Evolutionary conservation across 2,797 vertebrate genomes (phyloP).

Genomic region (Etheostoma nigrum): DNA sequence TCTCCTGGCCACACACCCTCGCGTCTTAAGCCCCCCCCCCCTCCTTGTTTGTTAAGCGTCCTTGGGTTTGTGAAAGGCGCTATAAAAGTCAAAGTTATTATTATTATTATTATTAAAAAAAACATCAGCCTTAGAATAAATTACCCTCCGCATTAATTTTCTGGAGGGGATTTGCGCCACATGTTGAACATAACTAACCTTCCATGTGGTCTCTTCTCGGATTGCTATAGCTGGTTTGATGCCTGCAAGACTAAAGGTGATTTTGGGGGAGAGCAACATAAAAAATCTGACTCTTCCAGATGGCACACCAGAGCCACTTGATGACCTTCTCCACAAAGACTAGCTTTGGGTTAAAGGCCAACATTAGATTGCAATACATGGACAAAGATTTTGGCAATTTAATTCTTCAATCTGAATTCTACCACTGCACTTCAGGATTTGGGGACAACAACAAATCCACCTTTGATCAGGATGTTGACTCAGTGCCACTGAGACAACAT

Average conservation of each 20-base stretch:
- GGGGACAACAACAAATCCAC: slow-evolving; percentile 38
- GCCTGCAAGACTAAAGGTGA: slow-evolving; percentile 46
- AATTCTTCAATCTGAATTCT: slow-evolving; percentile 50
- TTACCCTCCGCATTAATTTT: no score
- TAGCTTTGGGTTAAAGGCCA: slow-evolving; percentile 30
- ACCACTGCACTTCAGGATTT: slow-evolving; percentile 43
- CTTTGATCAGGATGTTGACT: no score
- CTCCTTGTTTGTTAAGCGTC: no score
- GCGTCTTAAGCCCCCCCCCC: no score
- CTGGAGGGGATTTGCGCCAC: no score
- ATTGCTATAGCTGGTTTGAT: slow-evolving; percentile 20
- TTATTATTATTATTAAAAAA: no score
- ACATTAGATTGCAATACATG: slow-evolving; percentile 38
- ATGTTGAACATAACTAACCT: slow-evolving; percentile 3
- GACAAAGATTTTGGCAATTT: slow-evolving; percentile 41
- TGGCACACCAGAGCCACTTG: slow-evolving; percentile 46
- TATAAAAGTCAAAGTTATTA: no score
- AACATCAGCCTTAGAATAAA: no score
- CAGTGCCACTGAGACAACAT: neutral
- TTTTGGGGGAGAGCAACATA: slow-evolving; percentile 42
- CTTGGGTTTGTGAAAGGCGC: no score
- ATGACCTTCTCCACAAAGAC: slow-evolving; percentile 33
- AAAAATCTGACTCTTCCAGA: slow-evolving; percentile 46
- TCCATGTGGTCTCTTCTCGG: slow-evolving; percentile 40
- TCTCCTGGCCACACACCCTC: no score